These are phyloP conservation scores for Trichopoda pennipes DNA, from an alignment of 2,888 invertebrate genomes.

Conservation along the genomic window DNA sequence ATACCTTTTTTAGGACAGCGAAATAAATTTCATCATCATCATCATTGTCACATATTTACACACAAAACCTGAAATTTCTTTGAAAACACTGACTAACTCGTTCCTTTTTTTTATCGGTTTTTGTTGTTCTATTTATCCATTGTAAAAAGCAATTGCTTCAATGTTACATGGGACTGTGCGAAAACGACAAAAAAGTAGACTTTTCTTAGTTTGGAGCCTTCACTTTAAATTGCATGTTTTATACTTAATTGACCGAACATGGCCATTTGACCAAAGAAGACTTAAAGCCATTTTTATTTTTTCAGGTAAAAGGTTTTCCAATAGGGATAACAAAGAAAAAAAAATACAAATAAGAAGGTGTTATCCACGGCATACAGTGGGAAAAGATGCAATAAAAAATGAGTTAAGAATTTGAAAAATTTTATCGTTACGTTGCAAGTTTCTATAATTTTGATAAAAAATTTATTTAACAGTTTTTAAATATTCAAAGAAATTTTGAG, in stretches of 20 bases:
- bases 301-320: no score
- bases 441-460: no score
- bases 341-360: no score
- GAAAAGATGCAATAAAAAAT: no score
- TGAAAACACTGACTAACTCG: conserved; percentile 5
- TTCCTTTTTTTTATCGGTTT: conserved; percentile 50
- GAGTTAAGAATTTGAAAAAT: no score
- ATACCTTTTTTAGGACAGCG: conserved; percentile 49
- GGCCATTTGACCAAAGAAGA: conserved; percentile 41
- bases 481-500: no score
- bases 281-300: conserved; percentile 2
- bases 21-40: conserved; percentile 61
- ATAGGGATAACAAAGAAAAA: no score
- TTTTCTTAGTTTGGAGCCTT: background rate
- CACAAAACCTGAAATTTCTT: conserved; percentile 35
- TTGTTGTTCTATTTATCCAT: background rate
- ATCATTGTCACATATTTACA: conserved; percentile 16
- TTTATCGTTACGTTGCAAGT: no score
- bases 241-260: conserved; percentile 52
- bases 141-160: conserved; percentile 12
- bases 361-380: no score
- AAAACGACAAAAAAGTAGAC: background rate
- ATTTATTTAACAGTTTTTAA: no score
- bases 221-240: conserved; percentile 50
- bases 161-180: conserved; percentile 14